These are phyloP conservation scores for Amphiprion clarkii DNA, from an alignment of 2,797 vertebrate species.

Conservation along the genomic window DNA sequence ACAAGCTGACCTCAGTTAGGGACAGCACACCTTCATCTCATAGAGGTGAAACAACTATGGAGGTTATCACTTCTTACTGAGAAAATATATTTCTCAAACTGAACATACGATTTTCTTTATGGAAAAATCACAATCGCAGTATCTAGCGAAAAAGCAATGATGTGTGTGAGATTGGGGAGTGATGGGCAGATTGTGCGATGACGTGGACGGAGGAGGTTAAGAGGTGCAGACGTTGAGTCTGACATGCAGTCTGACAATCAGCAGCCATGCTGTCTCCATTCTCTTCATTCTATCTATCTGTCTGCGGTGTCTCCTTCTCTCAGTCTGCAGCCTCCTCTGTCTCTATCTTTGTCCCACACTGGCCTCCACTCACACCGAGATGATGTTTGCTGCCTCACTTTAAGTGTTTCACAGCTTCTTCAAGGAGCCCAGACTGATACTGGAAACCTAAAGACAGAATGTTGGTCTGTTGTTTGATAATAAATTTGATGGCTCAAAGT, in stretches of 20 bases:
- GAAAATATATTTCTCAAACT: conserved; percentile 8
- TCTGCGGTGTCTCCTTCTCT: conserved; percentile 28
- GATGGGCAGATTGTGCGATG: conserved; percentile 64
- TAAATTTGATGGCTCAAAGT: conserved; percentile 2
- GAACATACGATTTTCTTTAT: not conserved
- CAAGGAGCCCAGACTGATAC: not conserved
- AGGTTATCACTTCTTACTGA: not conserved
- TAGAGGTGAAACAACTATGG: not conserved
- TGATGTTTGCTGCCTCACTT: not conserved
- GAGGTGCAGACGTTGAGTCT: conserved; percentile 68
- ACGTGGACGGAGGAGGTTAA: conserved; percentile 5
- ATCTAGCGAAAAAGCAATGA: not conserved
- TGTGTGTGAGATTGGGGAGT: conserved; percentile 31
- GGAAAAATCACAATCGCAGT: not conserved
- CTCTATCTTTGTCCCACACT: conserved; percentile 14
- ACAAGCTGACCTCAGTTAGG: not conserved
- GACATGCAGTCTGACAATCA: conserved; percentile 84
- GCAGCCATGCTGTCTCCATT: conserved; percentile 72
- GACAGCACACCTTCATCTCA: not conserved
- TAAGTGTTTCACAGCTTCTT: not conserved
- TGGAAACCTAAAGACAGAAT: not conserved
- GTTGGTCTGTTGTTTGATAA: not conserved
- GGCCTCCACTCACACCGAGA: conserved; percentile 20
- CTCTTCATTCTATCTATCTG: conserved; percentile 50
- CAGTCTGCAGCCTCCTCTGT: conserved; percentile 17